Base-by-base conservation (phyloP, 2,797 vertebrate genomes). In the Acanthurus lineatus region DNA sequence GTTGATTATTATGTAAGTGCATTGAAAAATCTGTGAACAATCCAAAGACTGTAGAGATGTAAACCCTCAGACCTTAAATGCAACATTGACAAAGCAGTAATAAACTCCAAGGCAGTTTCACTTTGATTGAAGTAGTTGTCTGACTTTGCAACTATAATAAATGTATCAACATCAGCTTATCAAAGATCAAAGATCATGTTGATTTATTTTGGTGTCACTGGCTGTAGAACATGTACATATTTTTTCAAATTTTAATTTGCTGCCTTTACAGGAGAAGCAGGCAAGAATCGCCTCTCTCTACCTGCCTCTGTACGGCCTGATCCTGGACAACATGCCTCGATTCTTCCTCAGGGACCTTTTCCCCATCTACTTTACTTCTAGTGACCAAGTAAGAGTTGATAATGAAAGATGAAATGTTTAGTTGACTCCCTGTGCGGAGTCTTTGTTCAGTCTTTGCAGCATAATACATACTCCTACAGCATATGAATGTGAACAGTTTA, bases 251-350 rank as follows among this genome's bases (percentile, higher is more conserved):
- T 8, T 4, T 25, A 76, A 71, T 35, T 15, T 8, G 0, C 45
- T 5, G 0, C 8, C 4, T 79, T 79, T 90, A 0, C 73, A 99
- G 98, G 97, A 96, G 82, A 98, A 97, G 83, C 97, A 99, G 85
- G 97, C 97, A 4, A 96, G 96, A 86, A 98, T 99, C 69, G 98
- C 98, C 3, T 97, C 97, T 58, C 92, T 99, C 15, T 99, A 99
- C 86, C 96, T 99, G 93, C 98, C 98, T 0, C 95, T 99, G 22
- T 99, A 99, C 19, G 98, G 98, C 58, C 96, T 99, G 89, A 97
- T 99, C 73, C 95, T 99, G 91, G 98, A 99, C 94, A 99, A 99
- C 85, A 97, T 99, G 97, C 97, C 98, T 10, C 96, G 98, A 59
- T 99, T 99, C 89, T 99, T 98, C 89, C 96, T 99, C 93, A 97